Evolutionary conservation across 2,113 vertebrate species (phyloP).

Genomic region (Megaleporinus macrocephalus): DNA sequence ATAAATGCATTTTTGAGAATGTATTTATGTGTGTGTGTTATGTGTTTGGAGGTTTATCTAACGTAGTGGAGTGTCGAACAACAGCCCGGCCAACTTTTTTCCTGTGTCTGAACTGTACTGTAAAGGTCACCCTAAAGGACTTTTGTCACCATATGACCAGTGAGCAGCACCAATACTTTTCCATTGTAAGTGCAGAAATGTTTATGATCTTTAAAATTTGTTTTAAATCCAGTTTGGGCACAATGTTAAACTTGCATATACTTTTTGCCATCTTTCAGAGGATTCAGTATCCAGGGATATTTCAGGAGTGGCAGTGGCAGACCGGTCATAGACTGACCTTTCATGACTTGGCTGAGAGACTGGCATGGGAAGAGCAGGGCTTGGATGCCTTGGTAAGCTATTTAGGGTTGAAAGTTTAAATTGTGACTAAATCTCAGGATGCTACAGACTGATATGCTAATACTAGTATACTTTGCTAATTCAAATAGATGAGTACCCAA

Average conservation of each 20-base stretch:
- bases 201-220: background rate
- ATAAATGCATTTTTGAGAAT: background rate
- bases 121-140: constrained; percentile 9
- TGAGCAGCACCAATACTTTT: constrained; percentile 4
- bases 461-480: no score
- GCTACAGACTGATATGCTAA: no score
- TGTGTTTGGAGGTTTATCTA: constrained; percentile 21
- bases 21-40: background rate
- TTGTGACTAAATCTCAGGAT: background rate
- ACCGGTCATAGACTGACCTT: background rate
- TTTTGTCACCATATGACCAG: constrained; percentile 38
- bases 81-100: constrained; percentile 35
- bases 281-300: constrained; percentile 15
- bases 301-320: constrained; percentile 11
- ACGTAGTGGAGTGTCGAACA: constrained; percentile 32
- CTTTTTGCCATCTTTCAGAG: background rate
- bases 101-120: constrained; percentile 44
- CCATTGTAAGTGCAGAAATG: constrained; percentile 18
- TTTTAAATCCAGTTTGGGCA: no score
- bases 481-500: no score
- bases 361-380: constrained; percentile 20
- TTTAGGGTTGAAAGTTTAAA: background rate
- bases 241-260: background rate
- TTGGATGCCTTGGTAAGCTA: constrained; percentile 42
- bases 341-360: constrained; percentile 10